These are phyloP conservation scores for Coracopsis vasa DNA, from an alignment of 2,113 vertebrate species.

Conservation along the genomic window DNA sequence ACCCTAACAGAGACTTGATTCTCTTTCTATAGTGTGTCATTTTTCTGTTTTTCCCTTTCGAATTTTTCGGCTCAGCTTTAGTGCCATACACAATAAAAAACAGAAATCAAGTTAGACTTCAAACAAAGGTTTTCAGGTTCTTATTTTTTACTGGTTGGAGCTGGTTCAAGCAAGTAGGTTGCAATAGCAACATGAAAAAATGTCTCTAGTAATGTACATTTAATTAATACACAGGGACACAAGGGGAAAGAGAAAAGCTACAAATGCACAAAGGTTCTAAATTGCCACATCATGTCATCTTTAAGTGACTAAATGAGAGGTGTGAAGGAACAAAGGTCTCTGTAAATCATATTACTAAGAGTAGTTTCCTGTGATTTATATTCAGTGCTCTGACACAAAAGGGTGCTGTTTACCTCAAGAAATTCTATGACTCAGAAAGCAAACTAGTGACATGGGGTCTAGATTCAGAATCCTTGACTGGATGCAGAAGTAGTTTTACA, in stretches of 20 bases:
- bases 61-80: neutral
- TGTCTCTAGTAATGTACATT: neutral
- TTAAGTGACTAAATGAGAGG: neutral
- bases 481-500: neutral
- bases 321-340: neutral
- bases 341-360: neutral
- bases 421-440: neutral
- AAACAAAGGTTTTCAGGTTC: neutral
- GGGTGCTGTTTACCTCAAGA: neutral
- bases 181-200: neutral
- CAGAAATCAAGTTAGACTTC: neutral
- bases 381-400: neutral
- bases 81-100: neutral
- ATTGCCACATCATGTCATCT: neutral
- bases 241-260: neutral
- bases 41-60: neutral
- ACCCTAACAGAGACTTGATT: neutral
- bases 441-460: neutral
- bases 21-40: neutral
- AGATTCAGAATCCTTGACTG: neutral
- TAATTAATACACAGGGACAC: neutral
- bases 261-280: neutral
- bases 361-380: neutral
- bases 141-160: neutral
- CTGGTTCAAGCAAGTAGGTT: neutral